Base-by-base conservation (phyloP, 2,888 invertebrate species). In the Amphipoea oculea region DNA sequence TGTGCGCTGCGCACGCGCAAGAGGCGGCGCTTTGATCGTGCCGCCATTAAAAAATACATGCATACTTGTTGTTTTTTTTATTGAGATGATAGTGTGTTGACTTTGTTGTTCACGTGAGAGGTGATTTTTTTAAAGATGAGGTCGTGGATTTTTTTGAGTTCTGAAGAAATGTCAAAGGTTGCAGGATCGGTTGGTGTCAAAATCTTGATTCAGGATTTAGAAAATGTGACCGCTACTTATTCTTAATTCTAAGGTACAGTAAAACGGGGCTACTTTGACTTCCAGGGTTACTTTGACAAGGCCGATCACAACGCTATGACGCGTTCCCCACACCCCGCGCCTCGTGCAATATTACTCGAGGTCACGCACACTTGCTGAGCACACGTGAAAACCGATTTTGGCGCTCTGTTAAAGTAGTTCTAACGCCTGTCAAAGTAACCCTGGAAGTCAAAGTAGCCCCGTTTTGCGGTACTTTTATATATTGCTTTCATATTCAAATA, bases 1-100 rank as follows among this genome's bases (percentile, higher is more conserved):
- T 94, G 93, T 92, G 91, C 89, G 89, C 81, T 92, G 92, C 88
- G 89, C 85, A 76, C 79, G 89, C 90, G 90, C 88, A 79, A 29
- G 75, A 78, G 42, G 82, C 81, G 79, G 76, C 40, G 79, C 92
- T 93, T 93, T 93, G 90, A 93, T 92, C 88, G 71, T 79, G 87
- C 91, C 91, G 93, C 76, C 86, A 79, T 75, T 84, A 82, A 88
- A 85, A 89, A 88, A 82, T 83, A 83, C 85, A 87, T 85, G 81
- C 73, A 73, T 81, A 77, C 48, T 36, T 60, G 48, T 66, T 23
- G 36, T 40, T 75, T 79, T 86, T 79, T 48, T 81, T 86, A 77
- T 80, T 6, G 54, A 73, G 78, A 86, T 81, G 69, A 88, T 88
- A 80, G 77, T 76, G 78, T 85, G 80, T 82, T 74, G 75, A 65